A percentile compares a stretch with the other conserved stretches of the same genome.
Evolutionary conservation across 2,888 invertebrate species (phyloP).

Genomic region (Lysandra bellargus): DNA sequence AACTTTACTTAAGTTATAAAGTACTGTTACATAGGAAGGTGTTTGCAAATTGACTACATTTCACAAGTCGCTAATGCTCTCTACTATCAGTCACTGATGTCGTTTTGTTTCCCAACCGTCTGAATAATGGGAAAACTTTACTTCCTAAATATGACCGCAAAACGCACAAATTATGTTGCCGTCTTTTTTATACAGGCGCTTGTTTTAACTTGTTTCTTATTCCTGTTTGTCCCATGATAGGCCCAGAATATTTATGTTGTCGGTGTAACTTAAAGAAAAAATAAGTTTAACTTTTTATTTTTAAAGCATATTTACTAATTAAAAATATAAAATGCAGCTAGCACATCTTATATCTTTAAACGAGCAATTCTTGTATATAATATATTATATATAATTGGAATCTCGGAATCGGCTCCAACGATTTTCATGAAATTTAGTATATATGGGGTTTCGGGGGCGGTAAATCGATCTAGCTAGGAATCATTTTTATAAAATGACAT

Average conservation of each 20-base stretch:
- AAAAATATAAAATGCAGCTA: too few species aligned
- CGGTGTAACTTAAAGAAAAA: background rate
- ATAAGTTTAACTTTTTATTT: too few species aligned
- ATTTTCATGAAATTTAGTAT: too few species aligned
- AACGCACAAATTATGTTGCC: constrained; percentile 37
- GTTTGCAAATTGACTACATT: constrained; percentile 37
- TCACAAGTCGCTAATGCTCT: constrained; percentile 40
- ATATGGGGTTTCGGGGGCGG: too few species aligned
- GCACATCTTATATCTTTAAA: too few species aligned
- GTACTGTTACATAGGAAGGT: background rate
- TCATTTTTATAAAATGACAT: too few species aligned
- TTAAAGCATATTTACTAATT: too few species aligned
- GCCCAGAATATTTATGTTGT: background rate
- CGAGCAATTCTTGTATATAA: too few species aligned
- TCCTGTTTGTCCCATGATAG: background rate
- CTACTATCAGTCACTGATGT: constrained; percentile 39
- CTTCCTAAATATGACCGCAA: constrained; percentile 41
- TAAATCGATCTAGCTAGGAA: too few species aligned
- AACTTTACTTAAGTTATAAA: background rate
- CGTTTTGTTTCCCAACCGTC: constrained; percentile 42
- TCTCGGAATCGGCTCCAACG: too few species aligned
- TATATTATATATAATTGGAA: too few species aligned
- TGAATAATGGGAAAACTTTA: constrained; percentile 45
- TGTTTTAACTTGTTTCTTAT: background rate
- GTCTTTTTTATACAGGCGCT: constrained; percentile 38